Conservation (phyloP, 1,140 invertebrate genomes). For the Drosophila rhopaloa region DNA sequence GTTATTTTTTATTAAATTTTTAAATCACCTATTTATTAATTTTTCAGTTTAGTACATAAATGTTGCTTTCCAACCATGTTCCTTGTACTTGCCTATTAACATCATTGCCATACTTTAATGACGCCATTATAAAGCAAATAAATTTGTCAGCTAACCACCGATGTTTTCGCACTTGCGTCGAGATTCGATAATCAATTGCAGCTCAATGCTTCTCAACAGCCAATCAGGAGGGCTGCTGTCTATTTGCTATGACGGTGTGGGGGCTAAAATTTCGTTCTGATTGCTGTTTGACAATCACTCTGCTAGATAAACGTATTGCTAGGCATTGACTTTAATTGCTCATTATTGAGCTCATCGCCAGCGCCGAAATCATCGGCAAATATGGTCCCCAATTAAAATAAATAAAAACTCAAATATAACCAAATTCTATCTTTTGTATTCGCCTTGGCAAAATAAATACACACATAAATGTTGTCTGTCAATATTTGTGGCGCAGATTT, state of each 20-base stretch:
- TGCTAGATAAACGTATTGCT: conserved; percentile 57
- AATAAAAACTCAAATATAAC: conserved; percentile 41
- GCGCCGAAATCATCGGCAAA: conserved; percentile 51
- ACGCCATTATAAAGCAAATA: conserved; percentile 59
- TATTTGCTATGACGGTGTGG: conserved; percentile 42
- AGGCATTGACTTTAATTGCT: conserved; percentile 61
- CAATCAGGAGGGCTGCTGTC: conserved; percentile 56
- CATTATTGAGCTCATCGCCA: conserved; percentile 51
- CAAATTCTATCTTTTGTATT: conserved; percentile 68
- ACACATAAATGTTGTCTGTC: conserved; percentile 44
- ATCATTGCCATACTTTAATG: conserved; percentile 24
- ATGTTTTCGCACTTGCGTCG: conserved; percentile 24
- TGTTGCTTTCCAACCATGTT: too few species aligned
- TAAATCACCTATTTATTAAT: not conserved
- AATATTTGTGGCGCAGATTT: conserved; percentile 51
- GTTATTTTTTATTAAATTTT: not conserved
- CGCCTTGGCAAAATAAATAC: conserved; percentile 49
- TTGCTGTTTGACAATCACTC: conserved; percentile 76
- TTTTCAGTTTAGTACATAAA: too few species aligned
- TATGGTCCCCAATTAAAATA: conserved; percentile 73
- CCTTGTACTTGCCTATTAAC: too few species aligned
- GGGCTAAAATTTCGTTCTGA: conserved; percentile 51
- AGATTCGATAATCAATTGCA: conserved; percentile 60
- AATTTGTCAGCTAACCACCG: conserved; percentile 65
- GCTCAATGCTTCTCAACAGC: conserved; percentile 59